Conservation (phyloP, 2,113 vertebrate species). For the Brachirus orientalis region DNA sequence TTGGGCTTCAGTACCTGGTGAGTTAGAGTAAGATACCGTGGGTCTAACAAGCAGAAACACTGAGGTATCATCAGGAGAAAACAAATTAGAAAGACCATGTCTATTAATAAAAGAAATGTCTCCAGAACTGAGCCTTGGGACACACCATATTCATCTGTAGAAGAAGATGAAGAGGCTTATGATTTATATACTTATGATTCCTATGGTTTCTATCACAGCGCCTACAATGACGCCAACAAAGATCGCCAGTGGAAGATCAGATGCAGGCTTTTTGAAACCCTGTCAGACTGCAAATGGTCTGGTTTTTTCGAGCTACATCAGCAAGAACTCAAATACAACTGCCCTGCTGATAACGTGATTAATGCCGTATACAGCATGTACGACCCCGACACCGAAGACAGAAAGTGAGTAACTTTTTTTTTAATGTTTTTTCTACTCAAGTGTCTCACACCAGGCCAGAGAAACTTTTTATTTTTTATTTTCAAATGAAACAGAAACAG, state of each 20-base stretch:
- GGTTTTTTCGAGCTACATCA: background rate
- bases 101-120: too few relatives aligned
- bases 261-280: background rate
- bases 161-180: too few relatives aligned
- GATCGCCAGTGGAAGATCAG: background rate
- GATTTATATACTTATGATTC: too few relatives aligned
- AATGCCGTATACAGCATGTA: background rate
- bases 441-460: background rate
- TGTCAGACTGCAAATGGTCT: background rate
- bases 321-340: background rate
- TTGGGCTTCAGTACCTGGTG: too few relatives aligned
- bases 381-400: background rate
- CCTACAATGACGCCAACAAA: background rate
- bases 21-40: too few relatives aligned
- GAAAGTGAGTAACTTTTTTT: background rate
- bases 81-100: too few relatives aligned
- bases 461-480: too few relatives aligned
- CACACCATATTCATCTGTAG: too few relatives aligned
- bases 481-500: too few relatives aligned
- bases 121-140: too few relatives aligned
- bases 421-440: background rate
- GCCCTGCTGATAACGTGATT: background rate
- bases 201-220: background rate
- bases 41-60: too few relatives aligned
- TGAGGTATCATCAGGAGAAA: too few relatives aligned